Evolutionary conservation across 1,140 invertebrate species (phyloP).

Genomic region (Pachypeltis micranthus): DNA sequence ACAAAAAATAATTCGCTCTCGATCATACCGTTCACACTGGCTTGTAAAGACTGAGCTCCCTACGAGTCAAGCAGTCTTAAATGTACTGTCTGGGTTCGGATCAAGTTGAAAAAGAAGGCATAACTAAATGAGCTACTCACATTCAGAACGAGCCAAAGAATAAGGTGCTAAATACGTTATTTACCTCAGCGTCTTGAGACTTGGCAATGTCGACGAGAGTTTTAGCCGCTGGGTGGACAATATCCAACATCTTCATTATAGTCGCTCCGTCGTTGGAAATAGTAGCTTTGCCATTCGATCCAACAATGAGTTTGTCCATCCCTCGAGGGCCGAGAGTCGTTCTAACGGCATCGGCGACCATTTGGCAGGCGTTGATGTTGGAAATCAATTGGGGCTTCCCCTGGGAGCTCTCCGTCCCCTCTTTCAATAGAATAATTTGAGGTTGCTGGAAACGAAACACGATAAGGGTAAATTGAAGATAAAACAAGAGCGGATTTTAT

Average conservation of each 20-base stretch:
- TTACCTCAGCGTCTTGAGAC: slow-evolving; percentile 96
- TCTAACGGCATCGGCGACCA: slow-evolving; percentile 86
- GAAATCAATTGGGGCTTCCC: slow-evolving; percentile 92
- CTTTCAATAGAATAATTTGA: slow-evolving; percentile 94
- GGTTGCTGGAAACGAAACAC: slow-evolving; percentile 74
- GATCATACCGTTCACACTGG: too few species aligned
- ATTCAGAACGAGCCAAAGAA: neutral
- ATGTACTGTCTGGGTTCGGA: too few species aligned
- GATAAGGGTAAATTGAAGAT: too few species aligned
- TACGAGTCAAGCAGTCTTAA: too few species aligned
- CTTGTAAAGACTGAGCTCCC: too few species aligned
- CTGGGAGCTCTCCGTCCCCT: slow-evolving; percentile 93
- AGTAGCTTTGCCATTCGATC: slow-evolving; percentile 74
- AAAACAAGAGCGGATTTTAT: too few species aligned
- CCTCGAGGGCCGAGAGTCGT: slow-evolving; percentile 96
- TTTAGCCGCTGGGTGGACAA: slow-evolving; percentile 95
- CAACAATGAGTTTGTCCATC: slow-evolving; percentile 98
- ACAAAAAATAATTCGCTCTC: too few species aligned
- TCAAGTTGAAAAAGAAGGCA: too few species aligned
- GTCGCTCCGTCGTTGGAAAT: slow-evolving; percentile 99
- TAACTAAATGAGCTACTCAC: neutral
- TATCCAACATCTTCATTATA: slow-evolving; percentile 92
- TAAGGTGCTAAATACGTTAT: too few species aligned
- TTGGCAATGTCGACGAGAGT: slow-evolving; percentile 98
- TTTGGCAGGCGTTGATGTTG: slow-evolving; percentile 99